Conservation (phyloP, 30 jellyfish, hydroid and myxozoan genomes). For the Cassiopea andromeda region DNA sequence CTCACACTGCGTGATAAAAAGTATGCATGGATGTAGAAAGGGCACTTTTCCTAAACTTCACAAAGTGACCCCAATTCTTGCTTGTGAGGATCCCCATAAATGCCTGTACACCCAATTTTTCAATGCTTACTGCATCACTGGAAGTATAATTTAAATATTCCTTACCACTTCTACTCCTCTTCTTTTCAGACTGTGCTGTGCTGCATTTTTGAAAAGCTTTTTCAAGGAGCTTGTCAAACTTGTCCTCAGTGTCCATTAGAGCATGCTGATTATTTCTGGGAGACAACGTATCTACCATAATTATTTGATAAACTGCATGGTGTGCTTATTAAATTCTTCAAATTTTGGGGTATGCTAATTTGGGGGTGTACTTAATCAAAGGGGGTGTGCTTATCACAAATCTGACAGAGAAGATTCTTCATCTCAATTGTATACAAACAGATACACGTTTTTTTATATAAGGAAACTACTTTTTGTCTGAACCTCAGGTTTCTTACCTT, state of each 20-base stretch:
- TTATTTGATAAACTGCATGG: no score
- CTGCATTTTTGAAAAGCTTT: not conserved
- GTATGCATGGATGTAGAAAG: no score
- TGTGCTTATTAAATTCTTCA: no score
- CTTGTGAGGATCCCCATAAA: not conserved
- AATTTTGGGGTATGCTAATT: no score
- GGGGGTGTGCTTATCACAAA: no score
- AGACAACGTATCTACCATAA: not conserved
- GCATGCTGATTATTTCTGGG: not conserved
- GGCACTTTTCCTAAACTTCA: no score
- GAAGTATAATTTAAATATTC: not conserved
- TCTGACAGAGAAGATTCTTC: no score
- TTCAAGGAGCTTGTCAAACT: constrained; percentile 27
- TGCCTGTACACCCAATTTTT: not conserved
- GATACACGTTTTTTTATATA: not conserved
- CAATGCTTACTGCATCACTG: not conserved
- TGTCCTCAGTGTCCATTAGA: not conserved
- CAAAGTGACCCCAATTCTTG: no score
- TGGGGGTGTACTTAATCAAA: no score
- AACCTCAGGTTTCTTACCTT: not conserved
- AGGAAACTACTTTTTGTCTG: not conserved
- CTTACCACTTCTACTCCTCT: not conserved
- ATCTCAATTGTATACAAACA: no score
- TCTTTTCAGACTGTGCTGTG: not conserved
- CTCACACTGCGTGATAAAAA: no score